phyloP scores from a whole-genome alignment of 2,113 vertebrate species.

The Peromyscus maniculatus region DNA sequence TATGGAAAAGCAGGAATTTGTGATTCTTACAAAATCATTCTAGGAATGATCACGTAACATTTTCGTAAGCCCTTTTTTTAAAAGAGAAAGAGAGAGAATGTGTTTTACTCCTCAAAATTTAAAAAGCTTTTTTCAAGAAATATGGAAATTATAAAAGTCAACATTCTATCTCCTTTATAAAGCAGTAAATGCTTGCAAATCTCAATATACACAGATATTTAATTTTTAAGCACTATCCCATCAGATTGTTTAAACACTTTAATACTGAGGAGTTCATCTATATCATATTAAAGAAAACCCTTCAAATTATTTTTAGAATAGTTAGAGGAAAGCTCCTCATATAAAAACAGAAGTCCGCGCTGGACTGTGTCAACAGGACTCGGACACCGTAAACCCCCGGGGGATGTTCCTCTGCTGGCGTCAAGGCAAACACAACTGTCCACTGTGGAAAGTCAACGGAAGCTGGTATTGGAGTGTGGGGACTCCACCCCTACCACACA shows the following conservation, averaged over 20 bases:
- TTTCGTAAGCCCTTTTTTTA: slow-evolving; percentile 44
- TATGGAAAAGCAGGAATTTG: slow-evolving; percentile 74
- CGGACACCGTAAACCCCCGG: not conserved
- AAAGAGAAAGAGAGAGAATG: not conserved
- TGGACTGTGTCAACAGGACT: slow-evolving; percentile 30
- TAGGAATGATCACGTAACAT: slow-evolving; percentile 52
- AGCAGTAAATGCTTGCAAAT: slow-evolving; percentile 35
- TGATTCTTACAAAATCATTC: slow-evolving; percentile 73
- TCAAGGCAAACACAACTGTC: not conserved
- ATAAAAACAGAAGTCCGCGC: not conserved
- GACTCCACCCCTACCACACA: not conserved
- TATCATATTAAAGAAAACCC: slow-evolving; percentile 14
- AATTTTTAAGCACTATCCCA: not conserved
- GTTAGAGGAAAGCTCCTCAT: not conserved
- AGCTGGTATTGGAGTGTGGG: not conserved
- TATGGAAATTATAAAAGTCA: slow-evolving; percentile 2
- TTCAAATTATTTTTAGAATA: slow-evolving; percentile 2
- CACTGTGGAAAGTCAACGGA: not conserved
- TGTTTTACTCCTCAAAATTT: not conserved
- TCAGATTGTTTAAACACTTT: slow-evolving; percentile 1
- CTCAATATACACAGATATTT: not conserved
- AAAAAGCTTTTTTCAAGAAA: not conserved
- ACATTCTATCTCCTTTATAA: not conserved
- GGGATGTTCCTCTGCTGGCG: not conserved
- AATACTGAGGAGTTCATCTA: not conserved